Percentiles rank a stretch among this genome's conserved stretches.
Evolutionary conservation across 2,113 vertebrate species (phyloP).

Genomic region (Apodemus sylvaticus): DNA sequence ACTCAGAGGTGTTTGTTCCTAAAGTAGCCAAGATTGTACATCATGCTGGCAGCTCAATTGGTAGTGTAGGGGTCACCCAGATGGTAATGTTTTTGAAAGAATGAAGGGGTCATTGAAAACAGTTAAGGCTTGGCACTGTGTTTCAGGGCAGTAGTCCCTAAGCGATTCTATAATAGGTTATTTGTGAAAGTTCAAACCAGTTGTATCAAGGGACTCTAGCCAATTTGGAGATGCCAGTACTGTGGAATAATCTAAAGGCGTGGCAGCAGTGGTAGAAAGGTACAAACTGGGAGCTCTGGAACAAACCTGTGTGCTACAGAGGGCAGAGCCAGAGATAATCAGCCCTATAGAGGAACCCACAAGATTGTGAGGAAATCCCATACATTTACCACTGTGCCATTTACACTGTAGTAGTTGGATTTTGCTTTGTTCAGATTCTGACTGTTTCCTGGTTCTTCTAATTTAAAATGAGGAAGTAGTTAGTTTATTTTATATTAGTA

Average conservation of each 20-base stretch:
- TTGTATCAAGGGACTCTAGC: not conserved
- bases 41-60: not conserved
- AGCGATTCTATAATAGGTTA: not conserved
- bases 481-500: not conserved
- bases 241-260: not conserved
- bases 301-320: not conserved
- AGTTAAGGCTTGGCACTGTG: not conserved
- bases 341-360: not conserved
- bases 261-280: too few relatives aligned
- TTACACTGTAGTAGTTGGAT: not conserved
- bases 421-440: not conserved
- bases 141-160: not conserved
- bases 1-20: not conserved
- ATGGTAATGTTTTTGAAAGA: not conserved
- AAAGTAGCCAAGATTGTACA: not conserved
- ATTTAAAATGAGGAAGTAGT: not conserved
- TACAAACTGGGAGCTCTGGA: not conserved
- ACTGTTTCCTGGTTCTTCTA: not conserved
- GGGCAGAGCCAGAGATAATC: not conserved
- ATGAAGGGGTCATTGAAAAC: not conserved
- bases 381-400: not conserved
- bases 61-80: not conserved
- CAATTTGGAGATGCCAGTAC: not conserved
- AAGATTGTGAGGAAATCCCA: not conserved
- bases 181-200: not conserved